phyloP scores from a whole-genome alignment of 1,140 invertebrate species.

The Pseudomyrmex flavicornis region DNA sequence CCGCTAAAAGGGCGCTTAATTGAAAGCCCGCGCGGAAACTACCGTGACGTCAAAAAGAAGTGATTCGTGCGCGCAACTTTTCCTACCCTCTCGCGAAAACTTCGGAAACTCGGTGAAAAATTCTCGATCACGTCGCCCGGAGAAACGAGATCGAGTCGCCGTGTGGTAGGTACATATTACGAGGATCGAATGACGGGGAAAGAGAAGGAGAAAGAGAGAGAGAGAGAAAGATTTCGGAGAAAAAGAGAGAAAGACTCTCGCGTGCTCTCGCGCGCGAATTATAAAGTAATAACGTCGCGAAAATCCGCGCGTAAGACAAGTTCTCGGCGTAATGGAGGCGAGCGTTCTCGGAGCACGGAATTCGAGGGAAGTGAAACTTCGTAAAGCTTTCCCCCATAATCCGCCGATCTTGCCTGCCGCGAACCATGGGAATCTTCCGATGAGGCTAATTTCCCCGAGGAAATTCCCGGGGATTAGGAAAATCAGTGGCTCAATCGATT shows the following conservation, averaged over 20 bases:
- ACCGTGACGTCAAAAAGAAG: conserved; percentile 49
- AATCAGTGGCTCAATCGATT: conserved; percentile 76
- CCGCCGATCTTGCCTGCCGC: conserved; percentile 70
- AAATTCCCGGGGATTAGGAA: conserved; percentile 75
- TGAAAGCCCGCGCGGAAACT: conserved; percentile 61
- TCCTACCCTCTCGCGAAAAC: background rate
- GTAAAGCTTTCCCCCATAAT: conserved; percentile 69
- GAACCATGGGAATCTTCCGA: conserved; percentile 76
- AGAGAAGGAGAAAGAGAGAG: background rate
- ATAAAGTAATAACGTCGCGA: conserved; percentile 58
- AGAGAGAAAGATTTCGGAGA: background rate
- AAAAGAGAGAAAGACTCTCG: background rate
- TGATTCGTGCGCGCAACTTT: conserved; percentile 37
- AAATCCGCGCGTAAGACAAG: conserved; percentile 54
- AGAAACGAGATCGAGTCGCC: conserved; percentile 10
- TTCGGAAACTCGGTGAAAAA: conserved; percentile 45
- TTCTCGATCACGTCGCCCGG: conserved; percentile 35
- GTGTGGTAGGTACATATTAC: background rate
- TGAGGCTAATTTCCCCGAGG: conserved; percentile 76
- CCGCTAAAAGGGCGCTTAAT: conserved; percentile 63
- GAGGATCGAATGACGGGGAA: background rate
- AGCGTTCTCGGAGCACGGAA: conserved; percentile 27
- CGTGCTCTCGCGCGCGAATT: conserved; percentile 38
- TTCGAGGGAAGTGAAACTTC: conserved; percentile 68
- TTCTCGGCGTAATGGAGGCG: background rate